Conservation (phyloP, 2,113 vertebrate genomes). For the Psammodynastes pulverulentus region DNA sequence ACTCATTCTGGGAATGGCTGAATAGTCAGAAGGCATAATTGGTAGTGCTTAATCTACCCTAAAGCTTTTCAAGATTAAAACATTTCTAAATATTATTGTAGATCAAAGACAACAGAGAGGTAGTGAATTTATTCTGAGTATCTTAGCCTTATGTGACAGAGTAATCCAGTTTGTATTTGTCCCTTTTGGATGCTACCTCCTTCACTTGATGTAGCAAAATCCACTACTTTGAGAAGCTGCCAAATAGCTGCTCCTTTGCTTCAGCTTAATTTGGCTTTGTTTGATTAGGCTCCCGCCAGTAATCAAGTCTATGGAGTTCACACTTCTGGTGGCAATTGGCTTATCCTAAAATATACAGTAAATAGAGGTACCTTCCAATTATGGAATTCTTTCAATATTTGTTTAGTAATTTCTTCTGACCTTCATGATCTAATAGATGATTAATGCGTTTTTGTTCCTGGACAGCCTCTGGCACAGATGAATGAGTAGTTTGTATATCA, state of each 20-base stretch:
- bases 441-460: slow-evolving; percentile 9
- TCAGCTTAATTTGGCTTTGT: neutral
- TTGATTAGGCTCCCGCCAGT: neutral
- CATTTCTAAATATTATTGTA: neutral
- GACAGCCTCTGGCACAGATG: neutral
- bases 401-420: slow-evolving; percentile 1
- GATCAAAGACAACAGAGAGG: neutral
- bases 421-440: slow-evolving; percentile 9
- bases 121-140: neutral
- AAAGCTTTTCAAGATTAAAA: neutral
- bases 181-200: neutral
- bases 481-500: slow-evolving; percentile 7
- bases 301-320: neutral
- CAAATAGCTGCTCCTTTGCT: neutral
- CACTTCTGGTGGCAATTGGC: neutral
- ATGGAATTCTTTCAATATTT: neutral
- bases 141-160: neutral
- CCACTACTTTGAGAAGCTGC: neutral
- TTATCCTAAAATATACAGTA: neutral
- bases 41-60: neutral
- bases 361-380: neutral
- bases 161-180: neutral
- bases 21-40: neutral
- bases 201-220: neutral
- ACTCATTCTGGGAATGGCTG: neutral